A percentile compares a stretch with the other conserved stretches of the same genome.
Evolutionary conservation across 2,888 invertebrate species (phyloP).

Genomic region (Sphaerophoria rueppellii): DNA sequence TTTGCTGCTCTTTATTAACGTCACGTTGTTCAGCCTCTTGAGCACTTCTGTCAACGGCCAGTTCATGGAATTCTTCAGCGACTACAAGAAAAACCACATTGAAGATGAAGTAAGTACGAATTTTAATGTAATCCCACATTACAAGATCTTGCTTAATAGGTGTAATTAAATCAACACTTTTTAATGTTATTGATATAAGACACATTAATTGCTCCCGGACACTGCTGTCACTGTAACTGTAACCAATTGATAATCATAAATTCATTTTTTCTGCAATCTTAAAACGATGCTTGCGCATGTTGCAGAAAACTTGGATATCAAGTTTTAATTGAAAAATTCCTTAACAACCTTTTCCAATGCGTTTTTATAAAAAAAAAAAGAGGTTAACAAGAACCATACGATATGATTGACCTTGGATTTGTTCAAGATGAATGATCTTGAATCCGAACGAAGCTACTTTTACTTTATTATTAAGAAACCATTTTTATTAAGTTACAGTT

Average conservation of each 20-base stretch:
- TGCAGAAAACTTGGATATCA: slow-evolving; percentile 15
- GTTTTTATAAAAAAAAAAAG: slow-evolving; percentile 18
- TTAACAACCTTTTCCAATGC: slow-evolving; percentile 27
- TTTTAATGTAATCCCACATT: neutral
- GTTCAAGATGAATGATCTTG: slow-evolving; percentile 26
- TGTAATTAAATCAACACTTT: neutral
- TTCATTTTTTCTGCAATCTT: neutral
- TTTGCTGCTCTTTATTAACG: slow-evolving; percentile 10
- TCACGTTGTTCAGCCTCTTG: neutral
- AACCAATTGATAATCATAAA: slow-evolving; percentile 33
- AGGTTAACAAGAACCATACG: slow-evolving; percentile 1
- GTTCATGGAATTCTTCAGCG: slow-evolving; percentile 78
- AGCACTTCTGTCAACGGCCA: slow-evolving; percentile 48
- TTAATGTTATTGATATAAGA: slow-evolving; percentile 12
- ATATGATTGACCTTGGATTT: slow-evolving; percentile 45
- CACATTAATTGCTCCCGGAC: slow-evolving; percentile 60
- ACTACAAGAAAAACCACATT: slow-evolving; percentile 79
- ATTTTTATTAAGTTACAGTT: too few relatives aligned
- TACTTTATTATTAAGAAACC: slow-evolving; percentile 37
- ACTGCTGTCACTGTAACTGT: slow-evolving; percentile 1
- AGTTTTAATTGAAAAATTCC: slow-evolving; percentile 9
- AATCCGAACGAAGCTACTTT: slow-evolving; percentile 15
- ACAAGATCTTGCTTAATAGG: slow-evolving; percentile 2
- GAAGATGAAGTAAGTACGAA: slow-evolving; percentile 77
- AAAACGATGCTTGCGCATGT: too few relatives aligned